Percentiles rank a stretch among this genome's conserved stretches.
These are phyloP conservation scores for Temnothorax rugatulus DNA, from an alignment of 2,888 invertebrate genomes.

Conservation along the genomic window DNA sequence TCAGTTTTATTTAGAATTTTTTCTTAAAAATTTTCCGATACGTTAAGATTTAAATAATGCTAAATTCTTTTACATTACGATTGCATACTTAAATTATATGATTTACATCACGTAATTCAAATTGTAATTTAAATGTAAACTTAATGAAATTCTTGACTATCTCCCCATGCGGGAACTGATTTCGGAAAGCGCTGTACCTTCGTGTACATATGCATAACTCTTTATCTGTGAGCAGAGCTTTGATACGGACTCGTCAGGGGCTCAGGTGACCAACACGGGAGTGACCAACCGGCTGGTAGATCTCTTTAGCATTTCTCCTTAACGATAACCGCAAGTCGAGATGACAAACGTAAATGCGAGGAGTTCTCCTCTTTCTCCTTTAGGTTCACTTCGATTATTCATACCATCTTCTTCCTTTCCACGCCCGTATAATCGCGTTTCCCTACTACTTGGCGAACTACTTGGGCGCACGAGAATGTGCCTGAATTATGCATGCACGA, in stretches of 20 bases:
- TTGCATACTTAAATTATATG: neutral
- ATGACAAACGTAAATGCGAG: slow-evolving; percentile 52
- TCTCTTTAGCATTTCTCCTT: slow-evolving; percentile 58
- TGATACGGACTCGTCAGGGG: slow-evolving; percentile 56
- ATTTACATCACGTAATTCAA: neutral
- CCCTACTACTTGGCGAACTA: neutral
- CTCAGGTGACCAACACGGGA: slow-evolving; percentile 54
- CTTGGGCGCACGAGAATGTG: neutral
- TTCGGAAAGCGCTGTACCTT: slow-evolving; percentile 21
- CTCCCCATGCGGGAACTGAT: neutral
- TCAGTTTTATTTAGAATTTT: neutral
- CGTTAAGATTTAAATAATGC: neutral
- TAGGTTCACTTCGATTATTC: slow-evolving; percentile 15
- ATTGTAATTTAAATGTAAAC: neutral
- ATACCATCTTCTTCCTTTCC: neutral
- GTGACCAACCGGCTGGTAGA: slow-evolving; percentile 43
- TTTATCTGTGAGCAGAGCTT: slow-evolving; percentile 24
- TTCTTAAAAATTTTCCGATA: neutral
- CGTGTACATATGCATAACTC: slow-evolving; percentile 17
- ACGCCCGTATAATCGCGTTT: neutral
- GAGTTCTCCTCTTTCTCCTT: neutral
- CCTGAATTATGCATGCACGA: slow-evolving; percentile 19
- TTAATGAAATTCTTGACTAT: neutral
- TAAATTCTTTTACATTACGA: neutral
- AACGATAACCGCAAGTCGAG: slow-evolving; percentile 56